These are phyloP conservation scores for Thera obeliscata DNA, from an alignment of 2,888 invertebrate species.

Conservation along the genomic window DNA sequence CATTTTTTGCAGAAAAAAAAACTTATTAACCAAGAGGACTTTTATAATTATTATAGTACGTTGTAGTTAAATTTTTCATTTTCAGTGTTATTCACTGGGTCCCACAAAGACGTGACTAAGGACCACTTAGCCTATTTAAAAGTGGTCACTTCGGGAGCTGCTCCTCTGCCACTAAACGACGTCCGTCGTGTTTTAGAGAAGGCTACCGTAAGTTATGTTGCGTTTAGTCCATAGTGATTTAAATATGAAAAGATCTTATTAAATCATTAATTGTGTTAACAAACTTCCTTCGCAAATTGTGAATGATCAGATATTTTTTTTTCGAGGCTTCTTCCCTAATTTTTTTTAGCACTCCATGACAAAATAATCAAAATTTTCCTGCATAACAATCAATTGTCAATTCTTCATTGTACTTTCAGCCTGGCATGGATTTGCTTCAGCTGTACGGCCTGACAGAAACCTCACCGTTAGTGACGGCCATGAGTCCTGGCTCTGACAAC, in stretches of 20 bases:
- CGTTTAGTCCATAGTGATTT: neutral
- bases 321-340: too few species aligned
- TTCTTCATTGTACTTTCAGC: conserved; percentile 46
- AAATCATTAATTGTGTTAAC: too few species aligned
- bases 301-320: too few species aligned
- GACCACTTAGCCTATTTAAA: conserved; percentile 83
- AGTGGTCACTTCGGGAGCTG: conserved; percentile 86
- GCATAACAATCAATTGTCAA: neutral
- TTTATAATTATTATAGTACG: too few species aligned
- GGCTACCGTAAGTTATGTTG: conserved; percentile 52
- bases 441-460: conserved; percentile 89
- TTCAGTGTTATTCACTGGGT: conserved; percentile 87
- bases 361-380: too few species aligned
- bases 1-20: too few species aligned
- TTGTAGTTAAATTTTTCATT: conserved; percentile 22
- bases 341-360: too few species aligned
- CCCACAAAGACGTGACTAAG: conserved; percentile 84
- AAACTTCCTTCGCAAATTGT: too few species aligned
- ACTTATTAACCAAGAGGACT: too few species aligned
- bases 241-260: neutral
- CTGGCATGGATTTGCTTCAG: conserved; percentile 61
- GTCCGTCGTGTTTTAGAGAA: conserved; percentile 79
- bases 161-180: conserved; percentile 86
- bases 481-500: conserved; percentile 52
- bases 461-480: conserved; percentile 82